Evolutionary conservation across 2,113 vertebrate genomes (phyloP).

Genomic region (Hippocampus comes): DNA sequence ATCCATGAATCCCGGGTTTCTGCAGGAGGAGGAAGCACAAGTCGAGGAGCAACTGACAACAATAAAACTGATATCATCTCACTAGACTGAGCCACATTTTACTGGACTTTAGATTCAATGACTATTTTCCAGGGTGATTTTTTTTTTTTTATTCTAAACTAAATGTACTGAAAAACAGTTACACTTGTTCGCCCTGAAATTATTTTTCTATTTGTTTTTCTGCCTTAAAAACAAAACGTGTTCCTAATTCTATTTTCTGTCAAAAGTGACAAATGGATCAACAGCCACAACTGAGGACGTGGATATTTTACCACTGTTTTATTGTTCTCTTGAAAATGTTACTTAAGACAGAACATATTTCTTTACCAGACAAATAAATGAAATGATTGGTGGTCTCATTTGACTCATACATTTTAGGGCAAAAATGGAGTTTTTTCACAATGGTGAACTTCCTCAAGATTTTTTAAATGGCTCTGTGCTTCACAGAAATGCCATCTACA

Average conservation of each 20-base stretch:
- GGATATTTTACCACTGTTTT: background rate
- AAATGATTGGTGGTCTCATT: no score
- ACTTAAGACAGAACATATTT: background rate
- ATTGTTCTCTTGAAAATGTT: background rate
- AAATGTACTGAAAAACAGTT: background rate
- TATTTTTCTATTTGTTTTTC: background rate
- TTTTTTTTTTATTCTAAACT: slow-evolving; percentile 2
- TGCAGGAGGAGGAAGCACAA: slow-evolving; percentile 65
- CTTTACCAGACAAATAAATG: background rate
- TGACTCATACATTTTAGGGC: no score
- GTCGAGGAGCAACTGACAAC: slow-evolving; percentile 41
- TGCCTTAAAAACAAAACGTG: background rate
- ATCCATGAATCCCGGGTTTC: slow-evolving; percentile 81
- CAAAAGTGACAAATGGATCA: background rate
- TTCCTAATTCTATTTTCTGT: background rate
- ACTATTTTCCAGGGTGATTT: slow-evolving; percentile 2
- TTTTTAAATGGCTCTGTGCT: no score
- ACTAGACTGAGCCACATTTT: slow-evolving; percentile 74
- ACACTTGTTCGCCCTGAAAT: background rate
- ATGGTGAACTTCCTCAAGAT: no score
- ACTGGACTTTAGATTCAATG: slow-evolving; percentile 13
- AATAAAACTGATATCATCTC: slow-evolving; percentile 88
- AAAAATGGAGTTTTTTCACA: no score
- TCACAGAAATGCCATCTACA: background rate
- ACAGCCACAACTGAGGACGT: background rate